Evolutionary conservation across 2,113 vertebrate species (phyloP).

Genomic region (Noturus placidus): DNA sequence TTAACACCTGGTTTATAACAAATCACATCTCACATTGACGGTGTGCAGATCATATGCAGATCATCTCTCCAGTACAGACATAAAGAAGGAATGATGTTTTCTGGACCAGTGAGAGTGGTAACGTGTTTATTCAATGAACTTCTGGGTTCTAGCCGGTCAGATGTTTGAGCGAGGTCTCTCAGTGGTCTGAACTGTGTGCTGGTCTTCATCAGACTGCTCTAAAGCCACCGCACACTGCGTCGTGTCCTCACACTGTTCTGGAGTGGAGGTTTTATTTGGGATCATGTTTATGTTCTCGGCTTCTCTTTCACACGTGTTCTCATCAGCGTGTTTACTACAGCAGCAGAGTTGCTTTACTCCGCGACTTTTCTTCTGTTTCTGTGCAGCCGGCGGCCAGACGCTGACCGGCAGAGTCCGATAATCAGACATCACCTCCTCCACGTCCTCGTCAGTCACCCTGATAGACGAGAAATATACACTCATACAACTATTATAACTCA

Average conservation of each 20-base stretch:
- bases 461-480: not conserved
- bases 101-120: too few relatives aligned
- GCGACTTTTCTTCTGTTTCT: slow-evolving; percentile 24
- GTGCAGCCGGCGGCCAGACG: slow-evolving; percentile 46
- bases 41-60: too few relatives aligned
- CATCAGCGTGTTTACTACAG: not conserved
- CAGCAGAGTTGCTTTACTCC: slow-evolving; percentile 18
- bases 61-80: not conserved
- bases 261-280: not conserved
- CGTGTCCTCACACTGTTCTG: not conserved
- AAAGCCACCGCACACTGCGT: not conserved
- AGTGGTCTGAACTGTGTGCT: not conserved
- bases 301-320: not conserved
- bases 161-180: not conserved
- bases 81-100: too few relatives aligned
- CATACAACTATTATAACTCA: not conserved
- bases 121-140: too few relatives aligned
- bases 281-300: not conserved
- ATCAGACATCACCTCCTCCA: slow-evolving; percentile 10
- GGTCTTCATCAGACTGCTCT: not conserved
- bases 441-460: slow-evolving; percentile 46
- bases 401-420: slow-evolving; percentile 31
- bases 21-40: not conserved
- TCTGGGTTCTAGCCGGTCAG: not conserved
- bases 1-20: not conserved